These are phyloP conservation scores for Archaeoteleia sp. DNA, from an alignment of 2,888 invertebrate genomes.

Conservation along the genomic window DNA sequence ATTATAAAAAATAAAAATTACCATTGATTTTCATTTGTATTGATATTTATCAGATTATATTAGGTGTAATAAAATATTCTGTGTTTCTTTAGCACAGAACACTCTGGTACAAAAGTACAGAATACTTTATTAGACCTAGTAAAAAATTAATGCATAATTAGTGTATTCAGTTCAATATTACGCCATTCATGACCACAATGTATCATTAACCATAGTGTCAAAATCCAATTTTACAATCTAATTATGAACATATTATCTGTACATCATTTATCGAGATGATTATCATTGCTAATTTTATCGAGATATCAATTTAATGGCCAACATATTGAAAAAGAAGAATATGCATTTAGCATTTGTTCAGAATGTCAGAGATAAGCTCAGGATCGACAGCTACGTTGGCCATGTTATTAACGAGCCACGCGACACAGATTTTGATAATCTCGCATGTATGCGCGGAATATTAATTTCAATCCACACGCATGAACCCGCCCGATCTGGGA, in stretches of 20 bases:
- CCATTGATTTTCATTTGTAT: too few relatives aligned
- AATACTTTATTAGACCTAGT: too few relatives aligned
- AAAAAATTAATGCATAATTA: too few relatives aligned
- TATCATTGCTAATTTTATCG: slow-evolving; percentile 4
- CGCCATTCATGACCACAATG: too few relatives aligned
- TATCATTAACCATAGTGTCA: too few relatives aligned
- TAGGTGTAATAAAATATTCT: too few relatives aligned
- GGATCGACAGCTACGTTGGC: slow-evolving; percentile 8
- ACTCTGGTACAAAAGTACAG: too few relatives aligned
- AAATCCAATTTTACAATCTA: not conserved
- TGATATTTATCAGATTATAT: too few relatives aligned
- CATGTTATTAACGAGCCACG: slow-evolving; percentile 18
- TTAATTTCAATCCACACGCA: slow-evolving; percentile 17
- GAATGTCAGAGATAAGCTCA: slow-evolving; percentile 8
- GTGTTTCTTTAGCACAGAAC: too few relatives aligned
- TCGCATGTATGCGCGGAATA: slow-evolving; percentile 9
- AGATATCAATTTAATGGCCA: not conserved
- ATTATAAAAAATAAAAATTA: too few relatives aligned
- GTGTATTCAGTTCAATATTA: too few relatives aligned
- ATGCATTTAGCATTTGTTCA: slow-evolving; percentile 9
- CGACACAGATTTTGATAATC: slow-evolving; percentile 25
- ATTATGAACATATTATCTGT: slow-evolving; percentile 1
- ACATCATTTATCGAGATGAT: not conserved
- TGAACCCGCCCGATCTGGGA: slow-evolving; percentile 6
- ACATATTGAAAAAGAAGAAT: slow-evolving; percentile 9